Percentiles rank a stretch among this genome's conserved stretches.
Conservation (phyloP, 2,113 vertebrate genomes). For the Irena cyanogastra region DNA sequence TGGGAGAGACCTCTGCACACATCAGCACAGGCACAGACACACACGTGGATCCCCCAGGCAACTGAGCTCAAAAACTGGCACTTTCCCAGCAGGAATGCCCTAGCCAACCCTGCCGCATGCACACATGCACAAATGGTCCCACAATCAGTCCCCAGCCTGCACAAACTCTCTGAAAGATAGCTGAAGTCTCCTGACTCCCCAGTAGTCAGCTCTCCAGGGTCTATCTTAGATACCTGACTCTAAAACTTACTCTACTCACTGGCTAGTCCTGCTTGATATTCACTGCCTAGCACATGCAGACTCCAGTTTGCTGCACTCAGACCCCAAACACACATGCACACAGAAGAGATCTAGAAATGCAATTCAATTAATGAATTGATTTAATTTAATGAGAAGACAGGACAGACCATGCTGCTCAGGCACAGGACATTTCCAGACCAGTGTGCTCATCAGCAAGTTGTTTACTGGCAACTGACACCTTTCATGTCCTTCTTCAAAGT, state of each 20-base stretch:
- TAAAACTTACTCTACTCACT: not conserved
- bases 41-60: rapidly evolving
- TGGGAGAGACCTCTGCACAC: not conserved
- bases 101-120: not conserved
- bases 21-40: not conserved
- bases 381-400: not conserved
- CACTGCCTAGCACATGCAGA: not conserved
- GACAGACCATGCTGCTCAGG: not conserved
- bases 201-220: not conserved
- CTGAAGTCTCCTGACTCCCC: not conserved
- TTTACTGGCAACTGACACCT: not conserved
- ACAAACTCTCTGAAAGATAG: not conserved
- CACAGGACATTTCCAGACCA: not conserved
- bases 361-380: not conserved
- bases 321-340: not conserved
- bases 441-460: not conserved
- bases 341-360: not conserved
- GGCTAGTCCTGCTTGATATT: not conserved
- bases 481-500: not conserved
- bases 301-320: not conserved
- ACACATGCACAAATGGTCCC: not conserved
- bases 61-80: not conserved
- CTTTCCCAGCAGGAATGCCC: not conserved
- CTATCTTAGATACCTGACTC: not conserved
- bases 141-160: not conserved